Evolutionary conservation across 2,113 vertebrate genomes (phyloP).

Genomic region (Australoheros scitulus): DNA sequence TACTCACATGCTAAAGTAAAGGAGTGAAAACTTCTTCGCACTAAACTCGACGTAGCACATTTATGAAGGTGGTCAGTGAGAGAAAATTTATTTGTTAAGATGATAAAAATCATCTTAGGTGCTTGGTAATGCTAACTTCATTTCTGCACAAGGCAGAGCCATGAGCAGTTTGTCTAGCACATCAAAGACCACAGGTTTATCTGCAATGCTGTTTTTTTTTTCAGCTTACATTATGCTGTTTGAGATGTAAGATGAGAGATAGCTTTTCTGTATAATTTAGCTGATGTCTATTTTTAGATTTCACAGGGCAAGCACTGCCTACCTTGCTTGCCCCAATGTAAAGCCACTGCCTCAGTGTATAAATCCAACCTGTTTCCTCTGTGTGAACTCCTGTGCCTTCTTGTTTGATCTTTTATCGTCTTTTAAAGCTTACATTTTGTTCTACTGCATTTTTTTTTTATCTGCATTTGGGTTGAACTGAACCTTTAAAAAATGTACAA

Average conservation of each 20-base stretch:
- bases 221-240: too few relatives aligned
- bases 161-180: neutral
- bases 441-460: accelerated
- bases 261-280: too few relatives aligned
- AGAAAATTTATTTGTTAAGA: too few relatives aligned
- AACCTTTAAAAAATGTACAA: neutral
- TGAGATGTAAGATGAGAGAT: too few relatives aligned
- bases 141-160: neutral
- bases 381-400: accelerated
- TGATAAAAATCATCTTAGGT: too few relatives aligned
- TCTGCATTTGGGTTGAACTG: neutral
- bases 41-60: too few relatives aligned
- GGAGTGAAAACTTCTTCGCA: too few relatives aligned
- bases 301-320: neutral
- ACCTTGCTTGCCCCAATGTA: neutral
- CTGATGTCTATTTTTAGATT: too few relatives aligned
- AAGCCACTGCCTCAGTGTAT: neutral
- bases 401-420: neutral
- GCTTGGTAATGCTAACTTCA: too few relatives aligned
- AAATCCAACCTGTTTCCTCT: neutral
- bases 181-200: neutral
- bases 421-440: neutral
- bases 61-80: too few relatives aligned
- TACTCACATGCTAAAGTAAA: too few relatives aligned
- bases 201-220: too few relatives aligned